Base-by-base conservation (phyloP, 2,797 vertebrate species). In the Bradypodion pumilum region DNA sequence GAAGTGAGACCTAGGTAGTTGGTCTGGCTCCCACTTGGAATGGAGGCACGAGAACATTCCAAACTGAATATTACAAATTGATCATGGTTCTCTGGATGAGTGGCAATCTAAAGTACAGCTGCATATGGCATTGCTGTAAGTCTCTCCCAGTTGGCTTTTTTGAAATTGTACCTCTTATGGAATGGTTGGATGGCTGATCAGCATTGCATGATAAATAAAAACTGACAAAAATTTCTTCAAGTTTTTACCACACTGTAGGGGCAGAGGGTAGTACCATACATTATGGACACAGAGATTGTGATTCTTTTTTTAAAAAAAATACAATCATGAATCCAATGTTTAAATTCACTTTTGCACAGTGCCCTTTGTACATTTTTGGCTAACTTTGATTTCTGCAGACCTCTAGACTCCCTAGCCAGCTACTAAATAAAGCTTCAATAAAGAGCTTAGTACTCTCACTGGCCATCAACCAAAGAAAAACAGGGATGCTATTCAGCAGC, bases 401-500 rank as follows among this genome's bases (percentile, higher is more conserved):
- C 52, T 80, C 65, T 56, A 29, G 78, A 25, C 42, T 76, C 74
- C n/a, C 73, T n/a, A 80, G 40, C 42, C 35, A 40, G 63, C 32
- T 52, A 42, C 25, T 70, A 80, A 94, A 94, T 90, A 92, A 92
- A 86, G 90, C 77, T 83, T 88, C 90, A 90, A 87, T 94, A 89
- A 93, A 70, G 63, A 91, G 88, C 87, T 65, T 78, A 87, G 89
- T 83, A 89, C 88, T 88, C 79, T 89, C 84, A 85, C 85, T 94
- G 94, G 94, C 93, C 87, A 85, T 87, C 73, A 72, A 90, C 92
- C 94, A 78, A 85, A 89, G 1, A 0, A 62, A 77, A 84, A 94
- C 93, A 93, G 90, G 89, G 83, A 37, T 89, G 89, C 87, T 90
- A 93, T 85, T 93, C 94, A 95, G 88, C 81, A 93, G 75, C 79